phyloP scores from a whole-genome alignment of 2,797 vertebrate species.

The Neosilurus mollespiculum region DNA sequence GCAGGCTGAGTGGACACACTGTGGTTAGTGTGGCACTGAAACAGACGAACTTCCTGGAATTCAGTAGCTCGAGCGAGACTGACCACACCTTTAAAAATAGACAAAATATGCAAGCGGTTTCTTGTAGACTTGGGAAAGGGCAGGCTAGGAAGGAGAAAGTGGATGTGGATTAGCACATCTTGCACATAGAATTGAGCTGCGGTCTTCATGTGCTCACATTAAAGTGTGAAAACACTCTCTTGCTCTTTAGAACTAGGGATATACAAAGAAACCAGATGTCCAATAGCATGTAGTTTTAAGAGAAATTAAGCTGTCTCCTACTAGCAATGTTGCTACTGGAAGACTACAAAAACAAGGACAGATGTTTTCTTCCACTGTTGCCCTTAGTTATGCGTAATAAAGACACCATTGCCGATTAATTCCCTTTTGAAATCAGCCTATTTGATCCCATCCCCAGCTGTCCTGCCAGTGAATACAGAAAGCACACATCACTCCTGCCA shows the following conservation, averaged over 20 bases:
- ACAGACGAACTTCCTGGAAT: constrained; percentile 51
- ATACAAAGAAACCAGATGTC: constrained; percentile 19
- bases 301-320: background rate
- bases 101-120: constrained; percentile 49
- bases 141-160: constrained; percentile 18
- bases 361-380: background rate
- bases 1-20: constrained; percentile 21
- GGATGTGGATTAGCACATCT: constrained; percentile 32
- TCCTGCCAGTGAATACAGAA: constrained; percentile 22
- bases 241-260: background rate
- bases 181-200: constrained; percentile 9
- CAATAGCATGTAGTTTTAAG: background rate
- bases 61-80: constrained; percentile 44
- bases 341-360: constrained; percentile 29
- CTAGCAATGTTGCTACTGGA: constrained; percentile 27
- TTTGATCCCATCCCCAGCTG: constrained; percentile 11
- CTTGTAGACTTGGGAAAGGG: constrained; percentile 34
- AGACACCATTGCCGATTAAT: background rate
- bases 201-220: constrained; percentile 15
- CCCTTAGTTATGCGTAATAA: constrained; percentile 26
- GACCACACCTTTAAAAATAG: constrained; percentile 57
- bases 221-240: constrained; percentile 12
- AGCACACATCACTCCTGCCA: constrained; percentile 15
- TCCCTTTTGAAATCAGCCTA: constrained; percentile 12
- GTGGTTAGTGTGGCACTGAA: constrained; percentile 42